Conservation (phyloP, 1,140 invertebrate species). For the Leptopilina clavipes region DNA sequence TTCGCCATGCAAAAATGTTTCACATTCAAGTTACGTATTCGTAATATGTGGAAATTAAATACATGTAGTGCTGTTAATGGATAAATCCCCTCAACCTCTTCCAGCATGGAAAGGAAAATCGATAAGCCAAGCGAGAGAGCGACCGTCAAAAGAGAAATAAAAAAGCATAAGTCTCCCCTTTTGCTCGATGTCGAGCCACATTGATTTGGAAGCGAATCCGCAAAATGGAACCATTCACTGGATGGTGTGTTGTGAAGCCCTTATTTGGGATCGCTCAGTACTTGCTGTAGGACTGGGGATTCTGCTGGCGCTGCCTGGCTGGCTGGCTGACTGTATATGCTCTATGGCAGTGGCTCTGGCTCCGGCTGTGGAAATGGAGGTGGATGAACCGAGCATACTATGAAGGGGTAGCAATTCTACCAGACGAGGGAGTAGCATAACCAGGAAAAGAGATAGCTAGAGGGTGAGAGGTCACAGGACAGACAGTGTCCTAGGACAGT, state of each 20-base stretch:
- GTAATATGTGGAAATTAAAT: constrained; percentile 49
- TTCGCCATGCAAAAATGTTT: too few species aligned
- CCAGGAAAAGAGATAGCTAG: constrained; percentile 21
- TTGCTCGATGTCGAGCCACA: constrained; percentile 46
- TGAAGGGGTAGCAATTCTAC: constrained; percentile 47
- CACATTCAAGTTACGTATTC: too few species aligned
- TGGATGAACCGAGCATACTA: constrained; percentile 62
- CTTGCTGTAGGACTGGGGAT: background rate
- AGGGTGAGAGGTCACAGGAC: constrained; percentile 42
- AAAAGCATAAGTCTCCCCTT: constrained; percentile 53
- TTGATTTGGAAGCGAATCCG: constrained; percentile 54
- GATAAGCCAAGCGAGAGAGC: constrained; percentile 44
- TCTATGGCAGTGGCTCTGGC: constrained; percentile 25
- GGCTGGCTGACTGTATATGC: background rate
- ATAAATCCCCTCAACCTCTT: constrained; percentile 1
- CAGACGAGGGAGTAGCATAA: constrained; percentile 50
- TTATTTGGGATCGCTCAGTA: background rate
- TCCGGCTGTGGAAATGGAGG: constrained; percentile 51
- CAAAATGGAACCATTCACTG: constrained; percentile 54
- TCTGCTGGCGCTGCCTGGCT: constrained; percentile 8
- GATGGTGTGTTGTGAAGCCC: constrained; percentile 36
- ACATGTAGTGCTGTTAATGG: constrained; percentile 47
- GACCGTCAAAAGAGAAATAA: constrained; percentile 58
- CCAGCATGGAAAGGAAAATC: constrained; percentile 52
- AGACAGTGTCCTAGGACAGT: constrained; percentile 56